A percentile compares a stretch with the other conserved stretches of the same genome.
phyloP scores from a whole-genome alignment of 2,113 vertebrate species.

The Reinhardtius hippoglossoides region DNA sequence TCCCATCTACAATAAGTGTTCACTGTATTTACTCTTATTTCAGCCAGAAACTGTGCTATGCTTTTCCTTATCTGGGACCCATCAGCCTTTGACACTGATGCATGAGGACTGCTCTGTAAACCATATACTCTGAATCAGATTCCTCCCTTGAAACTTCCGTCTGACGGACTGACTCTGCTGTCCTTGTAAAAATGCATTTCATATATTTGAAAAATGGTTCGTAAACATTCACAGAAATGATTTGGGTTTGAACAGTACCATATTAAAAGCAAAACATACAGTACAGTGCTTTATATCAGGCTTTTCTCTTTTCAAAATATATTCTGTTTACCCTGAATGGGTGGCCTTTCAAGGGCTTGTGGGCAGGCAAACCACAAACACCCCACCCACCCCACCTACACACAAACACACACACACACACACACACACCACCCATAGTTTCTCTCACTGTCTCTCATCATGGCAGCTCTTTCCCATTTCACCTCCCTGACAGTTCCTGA shows the following conservation, averaged over 20 bases:
- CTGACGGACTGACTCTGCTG: conserved; percentile 9
- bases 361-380: neutral
- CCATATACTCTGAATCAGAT: conserved; percentile 19
- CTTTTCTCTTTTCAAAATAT: conserved; percentile 2
- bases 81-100: conserved; percentile 32
- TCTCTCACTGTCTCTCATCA: conserved; percentile 36
- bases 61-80: neutral
- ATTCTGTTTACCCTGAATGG: conserved; percentile 23
- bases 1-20: neutral
- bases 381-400: too few relatives aligned
- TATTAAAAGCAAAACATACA: neutral
- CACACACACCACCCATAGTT: neutral
- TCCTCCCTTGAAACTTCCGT: neutral
- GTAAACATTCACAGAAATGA: neutral
- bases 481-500: conserved; percentile 52
- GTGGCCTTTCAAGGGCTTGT: conserved; percentile 32
- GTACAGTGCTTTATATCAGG: neutral
- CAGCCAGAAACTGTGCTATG: conserved; percentile 12
- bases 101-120: conserved; percentile 11
- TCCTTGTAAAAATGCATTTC: conserved; percentile 12
- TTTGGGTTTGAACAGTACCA: neutral
- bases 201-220: neutral
- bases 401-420: conserved; percentile 1
- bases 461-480: conserved; percentile 38
- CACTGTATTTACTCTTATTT: neutral